Base-by-base conservation (phyloP, 2,797 vertebrate genomes). In the Thamnophis elegans region DNA sequence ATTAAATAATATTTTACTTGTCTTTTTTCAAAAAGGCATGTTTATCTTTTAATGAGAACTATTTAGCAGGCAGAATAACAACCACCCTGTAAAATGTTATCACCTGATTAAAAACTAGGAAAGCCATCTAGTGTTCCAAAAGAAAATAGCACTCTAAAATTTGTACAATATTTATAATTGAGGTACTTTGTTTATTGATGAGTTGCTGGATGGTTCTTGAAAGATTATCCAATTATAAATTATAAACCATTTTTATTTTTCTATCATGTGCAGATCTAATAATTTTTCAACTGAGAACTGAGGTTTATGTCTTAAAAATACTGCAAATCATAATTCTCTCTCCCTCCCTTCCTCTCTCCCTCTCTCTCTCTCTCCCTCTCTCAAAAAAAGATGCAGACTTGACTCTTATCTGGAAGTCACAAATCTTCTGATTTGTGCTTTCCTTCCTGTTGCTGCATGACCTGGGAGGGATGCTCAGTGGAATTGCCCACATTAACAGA, bases 51-150 rank as follows among this genome's bases (percentile, higher is more conserved):
- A 47, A n/a, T 16, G 4, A 1, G 0, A 58, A 68, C 28, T 91
- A 1, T 14, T 0, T 54, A 53, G 56, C 3, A n/a, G 18, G 51
- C 10, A 73, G 18, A 89, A 22, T 54, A 14, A 0, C 1, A 53
- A 18, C 54, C 78, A 94, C 32, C 2, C 55, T 0, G 55, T 0
- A 0, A 8, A 11, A 93, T 55, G 4, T n/a, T 16, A 9, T 13
- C 86, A 36, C 87, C 36, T 60, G 92, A 87, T 36, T 68, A 32
- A 36, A 2, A 5, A 56, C 87, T 3, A 1, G 94, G 95, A 91
- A 95, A 78, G 96, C 94, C 96, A 85, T 94, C 97, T 96, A 92
- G 93, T 91, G 96, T 1, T 32, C 60, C 2, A 0, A 0, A 0
- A 1, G 54, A 3, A 73, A 91, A 94, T 51, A 32, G 93, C 96